Evolutionary conservation across 92 coral and sea anemone species (phyloP).

Genomic region (Pocillopora grandis): DNA sequence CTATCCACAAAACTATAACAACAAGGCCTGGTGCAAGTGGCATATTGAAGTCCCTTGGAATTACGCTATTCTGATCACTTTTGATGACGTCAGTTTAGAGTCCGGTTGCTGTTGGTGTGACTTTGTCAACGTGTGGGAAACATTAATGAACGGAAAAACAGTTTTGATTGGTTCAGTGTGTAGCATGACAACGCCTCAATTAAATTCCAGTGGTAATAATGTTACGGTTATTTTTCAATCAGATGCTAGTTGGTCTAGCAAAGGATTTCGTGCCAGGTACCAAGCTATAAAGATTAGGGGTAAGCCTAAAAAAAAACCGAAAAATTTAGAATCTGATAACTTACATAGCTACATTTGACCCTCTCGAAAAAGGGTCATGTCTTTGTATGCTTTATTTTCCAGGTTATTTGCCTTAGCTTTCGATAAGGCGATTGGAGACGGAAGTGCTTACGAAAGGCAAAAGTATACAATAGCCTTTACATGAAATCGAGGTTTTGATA

Average conservation of each 20-base stretch:
- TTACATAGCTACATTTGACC: no score
- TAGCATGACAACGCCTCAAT: neutral
- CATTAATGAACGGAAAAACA: neutral
- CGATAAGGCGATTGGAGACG: no score
- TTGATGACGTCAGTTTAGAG: slow-evolving; percentile 35
- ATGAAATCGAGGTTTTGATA: no score
- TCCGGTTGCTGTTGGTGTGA: slow-evolving; percentile 34
- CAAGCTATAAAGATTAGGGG: slow-evolving; percentile 21
- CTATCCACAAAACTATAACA: slow-evolving; percentile 49
- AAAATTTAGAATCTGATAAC: no score
- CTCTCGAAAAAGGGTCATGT: no score
- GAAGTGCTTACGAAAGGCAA: no score
- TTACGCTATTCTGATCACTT: slow-evolving; percentile 42
- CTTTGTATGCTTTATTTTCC: no score
- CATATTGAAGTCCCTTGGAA: slow-evolving; percentile 48
- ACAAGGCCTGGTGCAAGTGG: slow-evolving; percentile 54
- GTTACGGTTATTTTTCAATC: slow-evolving; percentile 44
- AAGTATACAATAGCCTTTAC: no score
- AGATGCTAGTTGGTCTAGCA: neutral
- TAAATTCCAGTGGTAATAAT: slow-evolving; percentile 28
- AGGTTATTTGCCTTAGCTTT: no score
- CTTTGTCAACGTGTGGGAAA: slow-evolving; percentile 44
- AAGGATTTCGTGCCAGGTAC: slow-evolving; percentile 53
- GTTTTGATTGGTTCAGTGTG: slow-evolving; percentile 23
- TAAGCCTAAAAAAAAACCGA: neutral